A percentile compares a stretch with the other conserved stretches of the same genome.
phyloP scores from a whole-genome alignment of 2,113 vertebrate species.

The Psammodynastes pulverulentus region DNA sequence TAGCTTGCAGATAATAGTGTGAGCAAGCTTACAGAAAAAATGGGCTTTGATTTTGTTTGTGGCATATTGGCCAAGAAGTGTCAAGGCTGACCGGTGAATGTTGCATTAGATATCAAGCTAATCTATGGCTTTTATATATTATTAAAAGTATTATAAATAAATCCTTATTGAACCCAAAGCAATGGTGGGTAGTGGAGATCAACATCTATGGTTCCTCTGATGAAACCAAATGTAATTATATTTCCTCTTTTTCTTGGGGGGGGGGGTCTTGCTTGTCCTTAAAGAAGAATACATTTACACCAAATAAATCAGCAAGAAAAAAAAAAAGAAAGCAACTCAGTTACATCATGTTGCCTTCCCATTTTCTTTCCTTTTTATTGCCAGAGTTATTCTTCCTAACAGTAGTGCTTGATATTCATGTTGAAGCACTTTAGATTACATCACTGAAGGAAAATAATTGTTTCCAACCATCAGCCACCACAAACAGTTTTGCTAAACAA shows the following conservation, averaged over 20 bases:
- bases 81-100: neutral
- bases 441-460: neutral
- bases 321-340: neutral
- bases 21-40: neutral
- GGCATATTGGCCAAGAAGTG: neutral
- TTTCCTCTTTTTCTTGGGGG: neutral
- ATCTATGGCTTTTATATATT: neutral
- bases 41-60: neutral
- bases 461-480: neutral
- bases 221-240: neutral
- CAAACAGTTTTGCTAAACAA: neutral
- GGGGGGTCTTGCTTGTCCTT: neutral
- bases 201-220: neutral
- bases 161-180: neutral
- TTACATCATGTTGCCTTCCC: neutral
- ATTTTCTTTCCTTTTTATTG: neutral
- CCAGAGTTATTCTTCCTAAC: neutral
- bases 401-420: neutral
- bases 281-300: neutral
- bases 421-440: neutral
- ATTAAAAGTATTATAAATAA: neutral
- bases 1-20: neutral
- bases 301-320: neutral
- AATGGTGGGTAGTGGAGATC: neutral
- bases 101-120: neutral